Evolutionary conservation across 2,888 invertebrate genomes (phyloP), one percentile per base, ranked within the genome.

Genomic region (Mongoloraphidia duomilia): DNA sequence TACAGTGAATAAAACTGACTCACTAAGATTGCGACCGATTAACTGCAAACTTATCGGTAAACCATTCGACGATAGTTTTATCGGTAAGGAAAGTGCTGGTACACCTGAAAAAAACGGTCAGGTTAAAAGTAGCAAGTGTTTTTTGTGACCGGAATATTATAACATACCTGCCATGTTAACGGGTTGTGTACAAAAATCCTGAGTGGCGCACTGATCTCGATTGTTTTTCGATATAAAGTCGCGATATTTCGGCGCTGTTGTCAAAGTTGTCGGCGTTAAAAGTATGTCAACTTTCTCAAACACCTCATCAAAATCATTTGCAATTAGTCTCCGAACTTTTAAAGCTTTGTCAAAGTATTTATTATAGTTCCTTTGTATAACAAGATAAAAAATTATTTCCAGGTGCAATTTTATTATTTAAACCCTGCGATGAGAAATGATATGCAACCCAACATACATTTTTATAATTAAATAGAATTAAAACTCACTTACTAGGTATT

Each of bases 131-230:
- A n/a, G 12, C 36, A 46, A 42, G 51, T 38, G 36, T 44, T 9
- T 47, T 38, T 12, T 8, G 12, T 49, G 13, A 52, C 47, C n/a
- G 36, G 36, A 44, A 50, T n/a, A 9, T 34, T 34, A 38, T 46
- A 17, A 56, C 57, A 61, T 64, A 68, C 97, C 97, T 37, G 96
- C 93, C 88, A 98, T 86, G 64, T 98, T 98, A 0, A 89, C 90
- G 0, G 97, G 87, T 61, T 94, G 94, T 0, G 97, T 97, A 62
- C 91, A 97, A 63, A 82, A 91, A 70, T 98, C 98, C 63, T 92
- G 89, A 41, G 84, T 72, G 0, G 87, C 84, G 65, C 90, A 87
- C 60, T 93, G 88, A 59, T 89, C 87, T 47, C 92, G 74, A 62
- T 91, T 92, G 57, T 89, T 84, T 54, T 79, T 77, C 1, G 73